Evolutionary conservation across 2,113 vertebrate species (phyloP), one percentile per base, ranked within the genome.

Genomic region (Mungos mungo): DNA sequence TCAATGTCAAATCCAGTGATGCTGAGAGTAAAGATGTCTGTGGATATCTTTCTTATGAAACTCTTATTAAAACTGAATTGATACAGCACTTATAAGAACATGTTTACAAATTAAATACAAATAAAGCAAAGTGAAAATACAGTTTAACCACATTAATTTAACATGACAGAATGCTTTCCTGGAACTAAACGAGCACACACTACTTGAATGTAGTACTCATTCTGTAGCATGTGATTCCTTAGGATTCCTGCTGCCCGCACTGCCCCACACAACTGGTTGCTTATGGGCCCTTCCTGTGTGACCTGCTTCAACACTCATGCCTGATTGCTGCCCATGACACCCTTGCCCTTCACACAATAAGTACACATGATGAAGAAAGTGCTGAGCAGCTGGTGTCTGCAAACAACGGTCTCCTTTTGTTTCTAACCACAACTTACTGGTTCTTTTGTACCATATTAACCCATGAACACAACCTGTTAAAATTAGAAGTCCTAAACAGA

Each of bases 181-280:
- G 38, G 35, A 88, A 63, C 18, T 15, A n/a, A 81, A 21, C 33
- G 76, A 71, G 19, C 7, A 3, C 1, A 12, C 23, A 25, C 12
- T 52, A 10, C 33, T 19, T 8, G 12, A 65, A 33, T 4, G 35
- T 11, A 33, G 25, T 7, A 15, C 50, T 80, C 66, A 13, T 50
- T 74, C 18, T 45, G 1, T 18, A 27, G 8, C 7, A 2, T 54
- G 25, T 76, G 12, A n/a, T 16, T 31, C 33, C 1, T 18, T 12
- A 16, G 12, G 19, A 7, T 33, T 27, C 33, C 45, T 54, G 25
- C 15, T 45, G 27, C 45, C 76, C 16, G 38, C 14, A 10, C 13
- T 7, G 7, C 38, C n/a, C 9, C 1, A 14, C 1, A 54, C 2
- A 33, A 18, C 11, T 47, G 15, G 1, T 10, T 57, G 4, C 1